These are phyloP conservation scores for Sander vitreus DNA, from an alignment of 2,113 vertebrate species.

Conservation along the genomic window DNA sequence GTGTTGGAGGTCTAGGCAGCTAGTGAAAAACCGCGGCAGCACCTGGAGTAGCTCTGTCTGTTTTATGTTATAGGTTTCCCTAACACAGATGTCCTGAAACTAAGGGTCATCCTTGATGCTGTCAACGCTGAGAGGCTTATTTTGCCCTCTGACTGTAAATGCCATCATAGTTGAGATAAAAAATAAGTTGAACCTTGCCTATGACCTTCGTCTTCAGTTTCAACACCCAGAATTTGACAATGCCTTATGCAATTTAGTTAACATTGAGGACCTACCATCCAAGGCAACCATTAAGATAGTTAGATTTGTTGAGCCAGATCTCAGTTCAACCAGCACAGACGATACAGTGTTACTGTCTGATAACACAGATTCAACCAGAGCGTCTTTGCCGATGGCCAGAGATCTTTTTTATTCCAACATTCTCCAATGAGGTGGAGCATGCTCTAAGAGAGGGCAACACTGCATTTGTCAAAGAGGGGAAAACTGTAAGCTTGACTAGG, in stretches of 20 bases:
- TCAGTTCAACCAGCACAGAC: background rate
- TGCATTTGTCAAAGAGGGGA: constrained; percentile 17
- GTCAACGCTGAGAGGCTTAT: background rate
- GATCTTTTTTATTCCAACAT: background rate
- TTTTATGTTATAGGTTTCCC: background rate
- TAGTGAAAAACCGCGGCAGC: no score
- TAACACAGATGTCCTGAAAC: background rate
- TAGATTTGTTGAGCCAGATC: background rate
- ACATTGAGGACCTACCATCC: background rate
- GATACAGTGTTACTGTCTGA: background rate
- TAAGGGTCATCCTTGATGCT: background rate
- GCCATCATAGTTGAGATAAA: background rate
- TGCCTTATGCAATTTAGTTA: background rate
- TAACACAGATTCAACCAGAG: background rate
- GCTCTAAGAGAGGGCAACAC: constrained; percentile 31
- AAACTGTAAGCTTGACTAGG: constrained; percentile 18
- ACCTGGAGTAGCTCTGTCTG: no score
- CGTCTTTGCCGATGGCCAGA: background rate
- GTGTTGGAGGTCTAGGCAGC: no score
- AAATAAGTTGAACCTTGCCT: background rate
- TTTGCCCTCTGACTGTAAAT: background rate
- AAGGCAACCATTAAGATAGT: background rate
- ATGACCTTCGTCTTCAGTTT: constrained; percentile 2
- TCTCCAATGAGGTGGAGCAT: background rate
- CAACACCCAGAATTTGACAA: background rate